Conservation (phyloP, 92 coral and sea anemone genomes). For the Heteractis magnifica region DNA sequence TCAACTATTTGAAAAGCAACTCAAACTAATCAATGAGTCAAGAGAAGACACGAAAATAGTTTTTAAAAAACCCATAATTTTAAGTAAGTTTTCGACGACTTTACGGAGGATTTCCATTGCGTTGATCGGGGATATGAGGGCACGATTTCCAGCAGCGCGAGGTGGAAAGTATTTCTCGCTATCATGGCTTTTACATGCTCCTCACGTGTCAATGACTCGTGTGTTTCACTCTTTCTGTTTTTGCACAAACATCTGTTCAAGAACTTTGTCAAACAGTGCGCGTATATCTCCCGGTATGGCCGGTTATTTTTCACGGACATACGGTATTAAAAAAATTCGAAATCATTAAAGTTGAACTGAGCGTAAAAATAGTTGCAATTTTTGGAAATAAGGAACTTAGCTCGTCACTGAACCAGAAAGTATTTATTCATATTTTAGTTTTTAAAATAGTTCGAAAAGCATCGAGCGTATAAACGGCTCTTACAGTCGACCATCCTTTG, state of each 20-base stretch:
- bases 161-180: background rate
- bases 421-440: conserved; percentile 17
- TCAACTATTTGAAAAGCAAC: background rate
- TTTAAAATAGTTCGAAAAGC: background rate
- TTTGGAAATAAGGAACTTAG: conserved; percentile 26
- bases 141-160: conserved; percentile 3
- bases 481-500: background rate
- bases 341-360: background rate
- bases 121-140: background rate
- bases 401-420: conserved; percentile 35
- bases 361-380: conserved; percentile 18
- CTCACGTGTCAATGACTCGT: conserved; percentile 7
- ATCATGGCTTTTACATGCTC: background rate
- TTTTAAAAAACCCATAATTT: background rate
- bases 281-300: background rate
- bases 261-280: background rate
- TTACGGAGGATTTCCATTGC: background rate
- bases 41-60: background rate
- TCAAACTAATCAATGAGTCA: background rate
- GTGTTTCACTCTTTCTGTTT: background rate
- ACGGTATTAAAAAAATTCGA: background rate
- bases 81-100: background rate
- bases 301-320: no score
- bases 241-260: background rate
- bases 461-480: background rate